phyloP scores from a whole-genome alignment of 1,140 invertebrate genomes.

The Cherax quadricarinatus region DNA sequence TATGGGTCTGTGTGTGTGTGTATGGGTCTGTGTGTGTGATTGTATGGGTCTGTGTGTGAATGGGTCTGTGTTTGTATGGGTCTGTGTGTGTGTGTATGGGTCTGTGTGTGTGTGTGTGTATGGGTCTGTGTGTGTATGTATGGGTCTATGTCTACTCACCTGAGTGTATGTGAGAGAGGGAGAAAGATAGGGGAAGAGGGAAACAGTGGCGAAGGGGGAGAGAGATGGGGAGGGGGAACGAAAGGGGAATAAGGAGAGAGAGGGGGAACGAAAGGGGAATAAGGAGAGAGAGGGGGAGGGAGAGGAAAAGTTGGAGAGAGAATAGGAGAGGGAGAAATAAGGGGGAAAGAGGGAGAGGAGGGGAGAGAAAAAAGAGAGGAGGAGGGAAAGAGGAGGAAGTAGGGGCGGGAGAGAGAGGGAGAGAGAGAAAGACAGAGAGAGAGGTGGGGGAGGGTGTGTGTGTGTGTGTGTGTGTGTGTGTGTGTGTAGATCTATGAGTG shows the following conservation, averaged over 20 bases:
- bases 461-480: too few species aligned
- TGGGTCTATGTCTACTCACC: too few species aligned
- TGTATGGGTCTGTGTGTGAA: too few species aligned
- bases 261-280: background rate
- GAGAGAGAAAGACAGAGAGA: background rate
- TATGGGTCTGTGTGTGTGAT: too few species aligned
- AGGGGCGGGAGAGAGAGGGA: background rate
- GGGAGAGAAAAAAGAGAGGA: conserved; percentile 6
- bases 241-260: background rate
- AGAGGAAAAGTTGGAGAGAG: background rate
- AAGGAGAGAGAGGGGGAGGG: background rate
- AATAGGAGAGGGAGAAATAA: background rate
- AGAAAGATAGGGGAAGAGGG: background rate
- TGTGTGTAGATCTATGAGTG: too few species aligned
- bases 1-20: too few species aligned
- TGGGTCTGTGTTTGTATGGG: background rate
- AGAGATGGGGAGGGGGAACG: background rate
- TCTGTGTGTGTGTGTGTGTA: too few species aligned
- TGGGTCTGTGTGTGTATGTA: too few species aligned
- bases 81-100: background rate
- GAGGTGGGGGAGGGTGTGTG: background rate
- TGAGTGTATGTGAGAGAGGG: too few species aligned
- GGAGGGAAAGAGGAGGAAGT: conserved; percentile 9
- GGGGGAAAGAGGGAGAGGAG: background rate
- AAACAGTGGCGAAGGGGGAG: background rate